A percentile compares a stretch with the other conserved stretches of the same genome.
phyloP scores from a whole-genome alignment of 2,113 vertebrate genomes.

The Corvus hawaiiensis region DNA sequence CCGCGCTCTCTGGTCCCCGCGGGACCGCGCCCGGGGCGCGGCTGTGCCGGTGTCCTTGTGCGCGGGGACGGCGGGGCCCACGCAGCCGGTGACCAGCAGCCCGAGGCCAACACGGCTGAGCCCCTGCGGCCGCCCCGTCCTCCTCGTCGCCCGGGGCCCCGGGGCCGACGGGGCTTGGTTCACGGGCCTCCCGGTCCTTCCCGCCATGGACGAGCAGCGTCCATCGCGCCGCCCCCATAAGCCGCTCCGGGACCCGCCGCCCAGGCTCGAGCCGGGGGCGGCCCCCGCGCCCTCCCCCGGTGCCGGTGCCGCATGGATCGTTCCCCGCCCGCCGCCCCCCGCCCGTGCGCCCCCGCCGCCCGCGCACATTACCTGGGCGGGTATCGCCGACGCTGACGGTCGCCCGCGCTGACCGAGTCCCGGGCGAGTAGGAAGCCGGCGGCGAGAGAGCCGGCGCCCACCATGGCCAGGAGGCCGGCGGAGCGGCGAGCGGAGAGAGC shows the following conservation, averaged over 20 bases:
- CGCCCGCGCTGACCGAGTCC: constrained; percentile 78
- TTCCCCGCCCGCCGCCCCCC: not conserved
- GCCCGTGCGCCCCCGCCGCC: not conserved
- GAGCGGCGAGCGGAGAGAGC: constrained; percentile 75
- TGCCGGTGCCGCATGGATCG: not conserved
- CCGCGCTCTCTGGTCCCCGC: not conserved
- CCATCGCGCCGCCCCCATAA: not conserved
- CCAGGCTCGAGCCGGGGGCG: not conserved
- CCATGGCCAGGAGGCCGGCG: constrained; percentile 81
- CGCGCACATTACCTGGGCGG: constrained; percentile 82
- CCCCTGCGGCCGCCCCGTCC: not conserved
- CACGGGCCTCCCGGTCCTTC: not conserved
- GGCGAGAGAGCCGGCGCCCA: constrained; percentile 85
- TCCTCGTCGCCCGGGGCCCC: not conserved
- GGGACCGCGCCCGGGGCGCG: not conserved
- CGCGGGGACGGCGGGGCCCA: not conserved
- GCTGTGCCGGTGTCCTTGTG: not conserved
- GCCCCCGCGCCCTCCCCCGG: not conserved
- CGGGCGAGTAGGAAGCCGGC: constrained; percentile 81
- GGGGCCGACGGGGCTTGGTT: not conserved
- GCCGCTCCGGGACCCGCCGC: not conserved
- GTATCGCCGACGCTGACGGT: constrained; percentile 80
- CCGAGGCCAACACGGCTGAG: not conserved
- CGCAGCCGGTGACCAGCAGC: not conserved
- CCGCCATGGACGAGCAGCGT: not conserved